Base-by-base conservation (phyloP, 2,113 vertebrate genomes). In the Copsychus sechellarum region DNA sequence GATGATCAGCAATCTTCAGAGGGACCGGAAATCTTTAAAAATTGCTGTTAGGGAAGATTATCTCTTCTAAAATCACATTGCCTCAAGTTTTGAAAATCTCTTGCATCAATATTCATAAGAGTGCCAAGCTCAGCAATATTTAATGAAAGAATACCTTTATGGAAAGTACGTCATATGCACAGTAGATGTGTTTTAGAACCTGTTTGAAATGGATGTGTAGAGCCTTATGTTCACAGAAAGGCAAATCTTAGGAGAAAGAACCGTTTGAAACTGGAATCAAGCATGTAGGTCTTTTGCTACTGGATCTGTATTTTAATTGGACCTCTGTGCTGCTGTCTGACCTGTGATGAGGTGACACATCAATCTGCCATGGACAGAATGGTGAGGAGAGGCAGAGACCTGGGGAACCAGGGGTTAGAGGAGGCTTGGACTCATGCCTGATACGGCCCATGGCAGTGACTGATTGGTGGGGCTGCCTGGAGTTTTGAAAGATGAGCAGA, bases 1-100 rank as follows among this genome's bases (percentile, higher is more conserved):
- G 9, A 21, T 92, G 28, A 26, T 72, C 54, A 83, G 57, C 21
- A 36, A 9, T 90, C 57, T 90, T 90, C 61, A 92, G 36, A 80
- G 62, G 36, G 57, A 60, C 14, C 8, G 42, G 61, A 17, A 54
- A 60, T 79, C 31, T 53, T 85, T n/a, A 76, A 40, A 72, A 94
- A 53, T 14, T 86, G 10, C 48, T 70, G n/a, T 77, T 80, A 57
- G 36, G 54, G 36, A 64, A 76, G 53, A 67, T 43, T 43, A 1
- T 31, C 20, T 86, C 58, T 86, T 80, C 28, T 72, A 57, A 71
- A 87, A 74, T 51, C 28, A 28, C 11, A 26, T 43, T 43, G 29
- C 43, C 15, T 19, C 12, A 28, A 23, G 54, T 92, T 95, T 93
- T 60, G 48, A 81, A 91, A 76, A 69, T 85, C 51, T 94, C n/a